Conservation (phyloP, 1,140 invertebrate genomes). For the Drosophila azteca region DNA sequence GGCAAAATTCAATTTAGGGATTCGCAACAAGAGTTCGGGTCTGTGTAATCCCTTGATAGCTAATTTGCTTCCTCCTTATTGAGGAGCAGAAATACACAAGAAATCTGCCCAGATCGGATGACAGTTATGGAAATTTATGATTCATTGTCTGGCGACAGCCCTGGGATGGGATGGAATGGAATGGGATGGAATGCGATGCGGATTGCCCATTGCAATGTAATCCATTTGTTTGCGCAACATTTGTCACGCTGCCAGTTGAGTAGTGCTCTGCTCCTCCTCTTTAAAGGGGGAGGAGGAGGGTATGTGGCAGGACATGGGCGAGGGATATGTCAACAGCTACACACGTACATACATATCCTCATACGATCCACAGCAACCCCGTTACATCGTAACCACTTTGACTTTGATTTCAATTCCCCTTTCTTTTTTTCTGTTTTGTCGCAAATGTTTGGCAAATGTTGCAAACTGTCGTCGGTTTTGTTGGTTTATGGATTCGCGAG, state of each 20-base stretch:
- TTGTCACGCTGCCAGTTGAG: conserved; percentile 63
- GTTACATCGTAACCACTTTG: conserved; percentile 61
- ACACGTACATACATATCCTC: conserved; percentile 11
- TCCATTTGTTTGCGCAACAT: conserved; percentile 82
- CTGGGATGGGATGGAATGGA: conserved; percentile 15
- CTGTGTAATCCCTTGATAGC: conserved; percentile 23
- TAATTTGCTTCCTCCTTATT: conserved; percentile 45
- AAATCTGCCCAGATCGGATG: conserved; percentile 53
- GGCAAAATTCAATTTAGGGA: conserved; percentile 45
- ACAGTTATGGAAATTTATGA: conserved; percentile 82
- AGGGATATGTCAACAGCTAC: conserved; percentile 51
- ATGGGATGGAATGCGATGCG: conserved; percentile 14
- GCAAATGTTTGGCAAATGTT: conserved; percentile 71
- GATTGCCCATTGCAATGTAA: conserved; percentile 51
- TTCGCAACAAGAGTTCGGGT: conserved; percentile 33
- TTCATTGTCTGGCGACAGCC: conserved; percentile 49
- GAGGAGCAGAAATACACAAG: conserved; percentile 16
- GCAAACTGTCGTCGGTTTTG: conserved; percentile 55
- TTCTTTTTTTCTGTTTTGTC: conserved; percentile 21
- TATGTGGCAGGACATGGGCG: conserved; percentile 39
- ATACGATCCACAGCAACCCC: conserved; percentile 55
- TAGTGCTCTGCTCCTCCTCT: conserved; percentile 23
- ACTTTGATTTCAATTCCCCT: conserved; percentile 67
- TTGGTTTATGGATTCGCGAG: conserved; percentile 12
- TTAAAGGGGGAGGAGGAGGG: background rate